Percentiles rank a stretch among this genome's conserved stretches.
Evolutionary conservation across 2,113 vertebrate genomes (phyloP).

Genomic region (Sinosuthora webbiana): DNA sequence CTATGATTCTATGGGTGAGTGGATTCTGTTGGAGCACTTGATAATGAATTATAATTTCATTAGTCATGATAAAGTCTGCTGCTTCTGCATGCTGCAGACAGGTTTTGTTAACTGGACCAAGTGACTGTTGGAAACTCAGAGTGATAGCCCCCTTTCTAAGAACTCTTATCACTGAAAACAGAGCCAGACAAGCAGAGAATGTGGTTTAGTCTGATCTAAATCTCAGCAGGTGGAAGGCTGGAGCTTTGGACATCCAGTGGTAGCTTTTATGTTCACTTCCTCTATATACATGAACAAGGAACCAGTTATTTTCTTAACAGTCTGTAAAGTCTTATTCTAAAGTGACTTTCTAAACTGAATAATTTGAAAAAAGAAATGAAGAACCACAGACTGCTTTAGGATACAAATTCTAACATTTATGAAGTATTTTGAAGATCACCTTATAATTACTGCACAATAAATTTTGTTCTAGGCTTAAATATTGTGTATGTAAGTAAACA

Average conservation of each 20-base stretch:
- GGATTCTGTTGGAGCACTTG: not conserved
- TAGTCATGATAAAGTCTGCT: not conserved
- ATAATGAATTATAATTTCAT: not conserved
- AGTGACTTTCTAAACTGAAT: not conserved
- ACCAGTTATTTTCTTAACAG: not conserved
- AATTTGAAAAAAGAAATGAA: not conserved
- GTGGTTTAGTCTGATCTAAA: not conserved
- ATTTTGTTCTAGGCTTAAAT: not conserved
- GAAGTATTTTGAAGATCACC: not conserved
- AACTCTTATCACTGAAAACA: not conserved
- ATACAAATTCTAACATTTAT: not conserved
- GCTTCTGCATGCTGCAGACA: not conserved
- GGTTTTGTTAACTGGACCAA: accelerated
- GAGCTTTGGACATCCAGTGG: not conserved
- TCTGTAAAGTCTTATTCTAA: not conserved
- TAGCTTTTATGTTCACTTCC: not conserved
- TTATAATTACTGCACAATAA: not conserved
- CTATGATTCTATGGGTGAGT: not conserved
- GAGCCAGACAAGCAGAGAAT: not conserved
- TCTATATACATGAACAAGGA: not conserved
- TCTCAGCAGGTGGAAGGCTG: not conserved
- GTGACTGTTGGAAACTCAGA: not conserved
- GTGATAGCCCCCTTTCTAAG: not conserved
- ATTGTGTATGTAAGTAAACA: not conserved
- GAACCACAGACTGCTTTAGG: not conserved